Conservation (phyloP, 1,140 invertebrate genomes). For the Sinella curviseta region DNA sequence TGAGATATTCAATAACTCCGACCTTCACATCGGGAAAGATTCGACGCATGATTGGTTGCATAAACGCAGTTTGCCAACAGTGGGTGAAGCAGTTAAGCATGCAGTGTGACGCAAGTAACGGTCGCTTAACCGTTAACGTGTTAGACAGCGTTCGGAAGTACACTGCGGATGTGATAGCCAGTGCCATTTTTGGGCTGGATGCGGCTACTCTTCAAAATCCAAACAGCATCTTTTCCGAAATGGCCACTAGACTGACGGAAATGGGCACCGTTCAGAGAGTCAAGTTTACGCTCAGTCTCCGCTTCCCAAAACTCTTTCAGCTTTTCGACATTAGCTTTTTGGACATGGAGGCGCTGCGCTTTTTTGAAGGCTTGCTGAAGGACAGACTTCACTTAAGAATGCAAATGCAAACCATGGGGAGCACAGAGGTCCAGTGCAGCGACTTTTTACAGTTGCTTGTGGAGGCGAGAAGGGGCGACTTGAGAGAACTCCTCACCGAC, state of each 20-base stretch:
- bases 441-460: constrained; percentile 6
- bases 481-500: not conserved
- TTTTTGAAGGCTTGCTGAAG: not conserved
- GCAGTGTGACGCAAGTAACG: too few relatives aligned
- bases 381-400: not conserved
- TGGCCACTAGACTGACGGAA: not conserved
- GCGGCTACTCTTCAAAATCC: not conserved
- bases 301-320: constrained; percentile 8
- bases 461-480: not conserved
- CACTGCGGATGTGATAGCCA: constrained; percentile 23
- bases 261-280: not conserved
- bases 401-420: not conserved
- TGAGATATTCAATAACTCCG: not conserved
- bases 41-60: not conserved
- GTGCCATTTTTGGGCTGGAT: not conserved
- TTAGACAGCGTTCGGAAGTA: not conserved
- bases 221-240: not conserved
- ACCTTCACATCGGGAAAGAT: constrained; percentile 5
- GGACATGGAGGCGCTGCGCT: not conserved
- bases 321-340: constrained; percentile 1
- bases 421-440: not conserved
- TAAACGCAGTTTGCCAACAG: not conserved
- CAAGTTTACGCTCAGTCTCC: not conserved
- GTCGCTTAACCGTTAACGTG: not conserved
- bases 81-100: too few relatives aligned